Evolutionary conservation across 2,888 invertebrate genomes (phyloP).

Genomic region (Phortica okadai): DNA sequence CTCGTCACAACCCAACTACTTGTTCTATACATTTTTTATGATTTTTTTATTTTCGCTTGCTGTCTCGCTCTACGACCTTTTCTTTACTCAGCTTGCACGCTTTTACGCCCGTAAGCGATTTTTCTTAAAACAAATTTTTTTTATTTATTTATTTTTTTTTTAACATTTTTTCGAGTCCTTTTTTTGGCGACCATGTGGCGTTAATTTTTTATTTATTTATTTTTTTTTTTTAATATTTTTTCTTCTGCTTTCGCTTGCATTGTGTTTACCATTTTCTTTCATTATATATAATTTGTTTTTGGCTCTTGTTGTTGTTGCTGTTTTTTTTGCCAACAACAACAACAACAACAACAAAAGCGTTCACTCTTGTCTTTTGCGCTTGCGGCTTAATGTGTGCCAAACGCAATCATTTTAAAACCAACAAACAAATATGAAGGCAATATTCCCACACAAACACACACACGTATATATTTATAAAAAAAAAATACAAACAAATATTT

Average conservation of each 20-base stretch:
- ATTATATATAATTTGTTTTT: conserved; percentile 5
- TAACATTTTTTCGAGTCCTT: neutral
- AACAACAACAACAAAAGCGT: neutral
- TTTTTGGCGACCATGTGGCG: conserved; percentile 52
- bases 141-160: neutral
- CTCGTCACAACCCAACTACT: conserved; percentile 8
- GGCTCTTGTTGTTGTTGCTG: neutral
- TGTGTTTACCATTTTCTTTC: conserved; percentile 39
- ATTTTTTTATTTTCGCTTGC: conserved; percentile 31
- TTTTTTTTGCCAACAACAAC: neutral
- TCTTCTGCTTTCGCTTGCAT: conserved; percentile 39
- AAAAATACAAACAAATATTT: too few species aligned
- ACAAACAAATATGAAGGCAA: too few species aligned
- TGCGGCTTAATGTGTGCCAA: conserved; percentile 29
- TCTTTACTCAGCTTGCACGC: conserved; percentile 15
- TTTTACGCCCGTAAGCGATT: conserved; percentile 17
- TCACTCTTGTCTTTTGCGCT: neutral
- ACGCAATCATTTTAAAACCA: too few species aligned
- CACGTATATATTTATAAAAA: too few species aligned
- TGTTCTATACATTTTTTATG: conserved; percentile 42
- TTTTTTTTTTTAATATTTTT: conserved; percentile 45
- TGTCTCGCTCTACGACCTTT: conserved; percentile 21
- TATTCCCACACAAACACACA: too few species aligned
- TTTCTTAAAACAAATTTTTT: conserved; percentile 38
- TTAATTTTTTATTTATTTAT: conserved; percentile 60